Percentiles rank a stretch among this genome's conserved stretches.
phyloP scores from a whole-genome alignment of 2,888 invertebrate species.

The Apamea anceps region DNA sequence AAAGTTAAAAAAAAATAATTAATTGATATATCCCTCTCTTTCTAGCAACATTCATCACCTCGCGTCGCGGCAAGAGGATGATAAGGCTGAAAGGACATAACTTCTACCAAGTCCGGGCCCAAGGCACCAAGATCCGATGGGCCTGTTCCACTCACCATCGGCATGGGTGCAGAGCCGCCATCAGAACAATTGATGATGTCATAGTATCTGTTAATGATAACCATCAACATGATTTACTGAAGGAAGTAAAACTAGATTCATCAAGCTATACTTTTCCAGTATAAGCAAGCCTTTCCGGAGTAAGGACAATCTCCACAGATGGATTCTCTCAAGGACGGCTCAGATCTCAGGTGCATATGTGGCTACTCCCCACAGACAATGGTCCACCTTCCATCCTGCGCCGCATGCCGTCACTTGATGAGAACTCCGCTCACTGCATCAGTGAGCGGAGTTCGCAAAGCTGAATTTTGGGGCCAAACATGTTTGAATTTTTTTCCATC shows the following conservation, averaged over 20 bases:
- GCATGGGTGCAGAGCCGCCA: conserved; percentile 73
- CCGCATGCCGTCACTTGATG: too few relatives aligned
- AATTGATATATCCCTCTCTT: conserved; percentile 1
- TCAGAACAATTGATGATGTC: conserved; percentile 72
- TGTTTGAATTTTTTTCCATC: neutral
- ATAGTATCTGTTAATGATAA: conserved; percentile 66
- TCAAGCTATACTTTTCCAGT: neutral
- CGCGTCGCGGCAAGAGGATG: conserved; percentile 62
- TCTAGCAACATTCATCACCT: conserved; percentile 57
- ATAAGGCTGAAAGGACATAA: conserved; percentile 58
- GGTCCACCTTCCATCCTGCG: too few relatives aligned
- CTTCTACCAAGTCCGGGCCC: conserved; percentile 50
- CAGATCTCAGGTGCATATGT: neutral
- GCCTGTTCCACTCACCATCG: conserved; percentile 77
- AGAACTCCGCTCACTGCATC: too few relatives aligned
- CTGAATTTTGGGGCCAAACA: neutral
- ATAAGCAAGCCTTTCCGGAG: neutral
- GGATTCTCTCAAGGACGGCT: neutral
- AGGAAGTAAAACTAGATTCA: neutral
- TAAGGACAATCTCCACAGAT: neutral
- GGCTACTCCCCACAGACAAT: too few relatives aligned
- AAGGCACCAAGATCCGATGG: conserved; percentile 68
- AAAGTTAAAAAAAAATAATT: neutral
- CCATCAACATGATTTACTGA: conserved; percentile 60
- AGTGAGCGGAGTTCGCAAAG: neutral